Evolutionary conservation across 2,113 vertebrate species (phyloP), one percentile per base, ranked within the genome.

Genomic region (Anhinga anhinga): DNA sequence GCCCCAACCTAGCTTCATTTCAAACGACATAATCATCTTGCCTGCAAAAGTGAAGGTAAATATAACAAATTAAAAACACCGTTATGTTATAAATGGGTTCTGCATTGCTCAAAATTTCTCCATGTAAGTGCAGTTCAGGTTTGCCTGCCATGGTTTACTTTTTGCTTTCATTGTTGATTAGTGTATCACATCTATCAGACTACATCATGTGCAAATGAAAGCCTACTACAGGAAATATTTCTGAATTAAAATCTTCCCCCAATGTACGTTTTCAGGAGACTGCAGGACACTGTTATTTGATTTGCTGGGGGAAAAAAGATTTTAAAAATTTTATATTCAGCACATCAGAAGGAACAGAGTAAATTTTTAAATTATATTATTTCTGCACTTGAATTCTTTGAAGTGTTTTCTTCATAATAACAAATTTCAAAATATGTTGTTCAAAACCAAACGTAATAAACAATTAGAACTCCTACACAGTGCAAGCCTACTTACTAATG

Each of bases 21-120:
- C 99, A 98, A 99, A 99, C 67, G 99, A 99, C 99, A 99, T 99
- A 67, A 99, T 99, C 98, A 99, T 99, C 98, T 99, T 99, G 97
- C 99, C 99, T 99, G 94, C 15, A 95, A 95, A 85, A 67, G 81
- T 62, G 36, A 90, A 97, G 95, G 34, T 5, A 36, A 67, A 74
- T 53, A 36, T 45, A 66, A 26, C 34, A 32, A 34, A 45, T 19
- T 5, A 29, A 30, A 42, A 26, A 4, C 11, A 36, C 13, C 13
- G 42, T 23, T 17, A 77, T 10, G 5, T 50, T 34, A 73, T 3
- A n/a, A 86, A 91, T 1, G 42, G 26, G 26, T 30, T 84, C 70
- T 62, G 12, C 2, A 5, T 15, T 9, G 6, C 32, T 67, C 8
- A 1, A 45, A n/a, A 78, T 21, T 59, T 42, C 53, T 61, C 50